A percentile compares a stretch with the other conserved stretches of the same genome.
Conservation (phyloP, 2,113 vertebrate species). For the Rattus norvegicus region DNA sequence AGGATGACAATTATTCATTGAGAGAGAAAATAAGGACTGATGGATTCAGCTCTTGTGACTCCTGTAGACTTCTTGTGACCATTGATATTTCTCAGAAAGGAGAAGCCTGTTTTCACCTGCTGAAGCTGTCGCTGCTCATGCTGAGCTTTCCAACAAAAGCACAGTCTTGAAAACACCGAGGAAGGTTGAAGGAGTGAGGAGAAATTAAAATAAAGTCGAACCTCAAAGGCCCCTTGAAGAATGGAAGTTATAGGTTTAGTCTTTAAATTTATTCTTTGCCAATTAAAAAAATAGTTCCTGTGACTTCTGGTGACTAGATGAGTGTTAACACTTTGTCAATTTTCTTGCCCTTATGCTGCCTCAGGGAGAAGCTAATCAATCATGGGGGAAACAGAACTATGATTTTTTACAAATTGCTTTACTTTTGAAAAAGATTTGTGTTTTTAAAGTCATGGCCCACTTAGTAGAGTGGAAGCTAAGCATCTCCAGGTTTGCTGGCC, state of each 20-base stretch:
- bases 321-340: neutral
- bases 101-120: neutral
- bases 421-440: neutral
- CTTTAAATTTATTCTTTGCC: slow-evolving; percentile 5
- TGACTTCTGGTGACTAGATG: slow-evolving; percentile 2
- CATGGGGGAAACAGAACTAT: slow-evolving; percentile 16
- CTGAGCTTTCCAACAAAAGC: neutral
- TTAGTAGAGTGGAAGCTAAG: neutral
- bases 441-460: slow-evolving; percentile 25
- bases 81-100: slow-evolving; percentile 52
- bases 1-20: neutral
- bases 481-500: neutral
- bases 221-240: slow-evolving; percentile 30
- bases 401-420: slow-evolving; percentile 30
- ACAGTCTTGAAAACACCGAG: neutral
- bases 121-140: neutral
- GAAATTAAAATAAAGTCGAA: neutral
- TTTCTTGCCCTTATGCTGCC: slow-evolving; percentile 25
- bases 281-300: neutral
- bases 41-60: neutral
- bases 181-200: slow-evolving; percentile 11
- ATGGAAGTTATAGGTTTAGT: neutral
- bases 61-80: neutral
- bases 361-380: slow-evolving; percentile 39
- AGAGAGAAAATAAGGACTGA: neutral